Percentiles rank a stretch among this genome's conserved stretches.
phyloP scores from a whole-genome alignment of 1,140 invertebrate genomes.

The Frieseomelitta varia region DNA sequence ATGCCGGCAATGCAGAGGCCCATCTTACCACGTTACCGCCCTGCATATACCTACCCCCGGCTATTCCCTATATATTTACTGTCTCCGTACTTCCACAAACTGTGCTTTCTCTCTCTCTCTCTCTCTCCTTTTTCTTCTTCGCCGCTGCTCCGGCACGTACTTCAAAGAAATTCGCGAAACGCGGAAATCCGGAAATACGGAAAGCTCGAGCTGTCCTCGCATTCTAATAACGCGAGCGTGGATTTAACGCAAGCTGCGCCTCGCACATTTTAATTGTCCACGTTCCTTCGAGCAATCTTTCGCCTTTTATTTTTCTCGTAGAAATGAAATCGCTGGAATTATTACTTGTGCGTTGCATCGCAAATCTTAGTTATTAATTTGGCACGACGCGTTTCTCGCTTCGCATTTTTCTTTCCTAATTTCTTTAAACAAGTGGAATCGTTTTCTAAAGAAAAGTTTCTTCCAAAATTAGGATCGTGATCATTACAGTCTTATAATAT shows the following conservation, averaged over 20 bases:
- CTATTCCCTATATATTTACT: conserved; percentile 73
- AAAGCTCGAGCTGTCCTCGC: conserved; percentile 29
- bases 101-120: conserved; percentile 38
- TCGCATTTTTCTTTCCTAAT: neutral
- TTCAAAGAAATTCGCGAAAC: conserved; percentile 56
- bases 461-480: fast-evolving
- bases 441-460: neutral
- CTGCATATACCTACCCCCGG: conserved; percentile 69
- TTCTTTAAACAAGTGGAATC: neutral
- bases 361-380: too few relatives aligned
- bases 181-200: conserved; percentile 50
- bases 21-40: conserved; percentile 80
- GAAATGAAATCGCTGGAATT: too few relatives aligned
- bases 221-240: conserved; percentile 22
- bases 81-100: conserved; percentile 70
- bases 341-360: too few relatives aligned
- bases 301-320: too few relatives aligned
- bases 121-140: conserved; percentile 18
- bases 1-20: conserved; percentile 81
- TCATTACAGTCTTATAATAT: fast-evolving
- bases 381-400: too few relatives aligned
- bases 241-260: conserved; percentile 9
- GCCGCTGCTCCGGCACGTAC: conserved; percentile 41
- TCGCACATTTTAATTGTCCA: conserved; percentile 24
- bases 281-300: fast-evolving